Conservation (phyloP, 37 sponge, comb jelly and placozoan species). For the Mnemiopsis leidyi region DNA sequence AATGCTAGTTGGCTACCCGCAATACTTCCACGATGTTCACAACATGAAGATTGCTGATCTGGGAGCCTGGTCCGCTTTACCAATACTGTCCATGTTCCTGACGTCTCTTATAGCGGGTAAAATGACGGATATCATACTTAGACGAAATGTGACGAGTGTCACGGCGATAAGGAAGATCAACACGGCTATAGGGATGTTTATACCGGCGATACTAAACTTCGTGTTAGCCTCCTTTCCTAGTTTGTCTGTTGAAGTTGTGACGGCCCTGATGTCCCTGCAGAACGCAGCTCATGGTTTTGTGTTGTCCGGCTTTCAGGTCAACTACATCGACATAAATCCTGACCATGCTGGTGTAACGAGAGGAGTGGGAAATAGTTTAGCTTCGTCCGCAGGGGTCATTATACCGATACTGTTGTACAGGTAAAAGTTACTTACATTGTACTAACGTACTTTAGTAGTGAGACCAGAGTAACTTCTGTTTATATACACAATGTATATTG, state of each 20-base stretch:
- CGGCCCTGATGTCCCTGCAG: background rate
- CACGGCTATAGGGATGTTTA: conserved; percentile 31
- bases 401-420: conserved; percentile 3
- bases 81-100: conserved; percentile 24
- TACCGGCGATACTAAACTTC: conserved; percentile 2
- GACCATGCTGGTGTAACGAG: background rate
- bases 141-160: background rate
- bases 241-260: background rate
- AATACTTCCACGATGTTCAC: conserved; percentile 14
- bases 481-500: too few relatives aligned
- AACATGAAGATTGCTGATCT: background rate
- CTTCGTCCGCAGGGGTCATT: background rate
- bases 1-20: conserved; percentile 10
- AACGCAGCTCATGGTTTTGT: conserved; percentile 14
- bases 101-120: background rate
- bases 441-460: too few relatives aligned
- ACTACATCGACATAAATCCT: conserved; percentile 7
- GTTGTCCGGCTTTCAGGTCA: conserved; percentile 29
- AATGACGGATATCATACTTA: background rate
- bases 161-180: conserved; percentile 33
- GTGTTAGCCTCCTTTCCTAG: background rate
- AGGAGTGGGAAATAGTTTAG: conserved; percentile 13
- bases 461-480: too few relatives aligned
- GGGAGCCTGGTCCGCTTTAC: background rate
- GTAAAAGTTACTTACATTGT: background rate